Evolutionary conservation across 64 coral and sea anemone species (phyloP), one percentile per base, ranked within the genome.

Genomic region (Astreopora myriophthalma): DNA sequence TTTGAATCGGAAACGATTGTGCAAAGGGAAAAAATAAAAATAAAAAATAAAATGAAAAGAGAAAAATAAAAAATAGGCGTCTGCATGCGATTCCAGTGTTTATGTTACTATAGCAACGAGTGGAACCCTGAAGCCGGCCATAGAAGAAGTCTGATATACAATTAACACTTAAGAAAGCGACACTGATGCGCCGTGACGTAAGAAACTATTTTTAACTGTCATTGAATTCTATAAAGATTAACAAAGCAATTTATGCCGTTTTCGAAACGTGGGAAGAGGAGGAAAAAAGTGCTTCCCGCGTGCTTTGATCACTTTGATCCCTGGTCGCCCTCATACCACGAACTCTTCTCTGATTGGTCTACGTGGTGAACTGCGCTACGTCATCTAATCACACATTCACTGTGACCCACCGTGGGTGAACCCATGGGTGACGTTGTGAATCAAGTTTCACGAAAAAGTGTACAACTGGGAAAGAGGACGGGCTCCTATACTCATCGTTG

Each of bases 371-470:
- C 34, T 38, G 48, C 55, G 79, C 61, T 83, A 83, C 79, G 79
- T 83, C 79, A 83, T 83, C 79, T 83, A 83, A 83, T 83, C 79
- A 83, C 79, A 83, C 79, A 83, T 83, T 83, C 79, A 83, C n/a
- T n/a, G n/a, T n/a, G n/a, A n/a, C n/a, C n/a, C n/a, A n/a, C n/a
- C n/a, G n/a, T n/a, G n/a, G n/a, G 57, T 2, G 79, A 36, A 63
- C 5, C 14, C n/a, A n/a, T n/a, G 46, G 76, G 76, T 80, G 49
- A 80, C 76, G 48, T 80, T 80, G 58, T 80, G 42, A 78, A 51
- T 49, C 75, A 55, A 80, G 2, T 80, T 55, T 30, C 9, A 71
- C 42, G 37, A 62, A 38, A n/a, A 37, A 83, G 48, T 37, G 31
- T 83, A 83, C 52, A 83, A 83, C 77, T 33, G 28, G 75, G n/a